Conservation (phyloP, 2,888 invertebrate genomes). For the Erebia epiphron region DNA sequence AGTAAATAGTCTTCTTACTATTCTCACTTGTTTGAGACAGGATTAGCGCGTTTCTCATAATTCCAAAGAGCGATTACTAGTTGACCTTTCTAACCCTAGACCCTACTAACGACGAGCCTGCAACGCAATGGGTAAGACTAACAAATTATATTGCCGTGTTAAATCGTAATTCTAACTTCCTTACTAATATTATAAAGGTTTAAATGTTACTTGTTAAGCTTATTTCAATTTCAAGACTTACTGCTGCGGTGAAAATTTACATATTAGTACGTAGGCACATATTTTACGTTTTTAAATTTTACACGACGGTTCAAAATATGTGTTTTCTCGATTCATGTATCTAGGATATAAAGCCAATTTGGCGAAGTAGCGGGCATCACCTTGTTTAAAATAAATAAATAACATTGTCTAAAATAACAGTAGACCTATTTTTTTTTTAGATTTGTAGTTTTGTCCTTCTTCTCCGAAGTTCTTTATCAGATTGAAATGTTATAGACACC, state of each 20-base stretch:
- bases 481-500: no score
- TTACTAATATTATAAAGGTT: constrained; percentile 23
- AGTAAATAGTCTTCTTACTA: neutral
- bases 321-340: no score
- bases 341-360: no score
- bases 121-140: constrained; percentile 27
- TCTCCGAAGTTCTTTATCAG: no score
- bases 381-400: no score
- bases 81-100: constrained; percentile 18
- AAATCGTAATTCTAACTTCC: constrained; percentile 29
- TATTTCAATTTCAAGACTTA: constrained; percentile 10
- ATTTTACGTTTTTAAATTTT: no score
- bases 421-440: no score
- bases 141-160: constrained; percentile 29
- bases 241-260: neutral
- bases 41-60: constrained; percentile 28
- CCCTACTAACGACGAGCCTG: constrained; percentile 25
- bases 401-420: no score
- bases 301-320: no score
- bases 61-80: constrained; percentile 27
- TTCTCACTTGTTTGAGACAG: constrained; percentile 16
- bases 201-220: constrained; percentile 14
- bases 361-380: no score
- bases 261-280: neutral
- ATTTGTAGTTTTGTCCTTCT: no score